A percentile compares a stretch with the other conserved stretches of the same genome.
phyloP scores from a whole-genome alignment of 2,113 vertebrate genomes.

The Eretmochelys imbricata region DNA sequence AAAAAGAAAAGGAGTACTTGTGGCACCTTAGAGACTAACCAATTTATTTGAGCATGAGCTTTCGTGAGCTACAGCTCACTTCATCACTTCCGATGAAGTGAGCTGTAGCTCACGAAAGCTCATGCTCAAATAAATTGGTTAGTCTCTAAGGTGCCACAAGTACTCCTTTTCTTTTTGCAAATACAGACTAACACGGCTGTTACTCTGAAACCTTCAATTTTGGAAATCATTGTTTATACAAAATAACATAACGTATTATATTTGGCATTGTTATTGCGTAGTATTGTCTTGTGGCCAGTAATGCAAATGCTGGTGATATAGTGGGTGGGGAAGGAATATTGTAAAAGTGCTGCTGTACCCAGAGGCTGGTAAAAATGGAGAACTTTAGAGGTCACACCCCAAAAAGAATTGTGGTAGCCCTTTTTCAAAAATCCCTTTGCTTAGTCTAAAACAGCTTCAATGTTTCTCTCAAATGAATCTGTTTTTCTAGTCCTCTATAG shows the following conservation, averaged over 20 bases:
- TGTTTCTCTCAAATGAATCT: background rate
- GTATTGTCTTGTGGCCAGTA: background rate
- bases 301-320: background rate
- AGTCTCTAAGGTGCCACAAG: too few relatives aligned
- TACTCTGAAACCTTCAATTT: background rate
- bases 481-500: background rate
- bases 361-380: background rate
- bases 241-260: background rate
- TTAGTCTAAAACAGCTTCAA: background rate
- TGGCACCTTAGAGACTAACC: too few relatives aligned
- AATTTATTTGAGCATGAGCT: too few relatives aligned
- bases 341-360: background rate
- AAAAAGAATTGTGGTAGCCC: background rate
- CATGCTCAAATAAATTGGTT: too few relatives aligned
- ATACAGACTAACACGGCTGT: too few relatives aligned
- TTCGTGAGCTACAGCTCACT: too few relatives aligned
- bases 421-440: background rate
- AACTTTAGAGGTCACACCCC: background rate
- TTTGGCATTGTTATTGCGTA: background rate
- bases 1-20: background rate
- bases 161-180: too few relatives aligned
- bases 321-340: background rate
- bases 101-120: too few relatives aligned
- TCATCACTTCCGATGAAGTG: too few relatives aligned
- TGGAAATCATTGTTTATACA: slow-evolving; percentile 7